Conservation (phyloP, 2,888 invertebrate species). For the Amaurobius ferox region DNA sequence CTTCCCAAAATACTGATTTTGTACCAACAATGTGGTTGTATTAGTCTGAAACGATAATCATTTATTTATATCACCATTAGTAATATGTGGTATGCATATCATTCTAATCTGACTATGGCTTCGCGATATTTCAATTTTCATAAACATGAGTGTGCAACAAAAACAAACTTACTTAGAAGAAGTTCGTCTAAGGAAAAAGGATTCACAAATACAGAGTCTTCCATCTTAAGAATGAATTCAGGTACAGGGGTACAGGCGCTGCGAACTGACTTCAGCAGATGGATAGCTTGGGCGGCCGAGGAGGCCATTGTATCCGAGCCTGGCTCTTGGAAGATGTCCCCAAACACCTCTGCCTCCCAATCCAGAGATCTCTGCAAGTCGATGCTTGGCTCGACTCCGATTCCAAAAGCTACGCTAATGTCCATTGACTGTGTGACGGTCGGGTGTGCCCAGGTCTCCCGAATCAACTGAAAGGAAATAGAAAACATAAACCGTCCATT, state of each 20-base stretch:
- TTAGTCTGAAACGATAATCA: too few species aligned
- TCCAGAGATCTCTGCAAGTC: conserved; percentile 15
- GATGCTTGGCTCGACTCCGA: not conserved
- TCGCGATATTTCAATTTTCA: not conserved
- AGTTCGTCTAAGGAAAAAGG: conserved; percentile 31
- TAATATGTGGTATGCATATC: too few species aligned
- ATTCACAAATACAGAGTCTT: conserved; percentile 58
- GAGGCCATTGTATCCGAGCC: not conserved
- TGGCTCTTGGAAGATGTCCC: conserved; percentile 23
- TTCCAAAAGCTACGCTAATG: conserved; percentile 28
- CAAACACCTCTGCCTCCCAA: conserved; percentile 43
- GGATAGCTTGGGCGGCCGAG: not conserved
- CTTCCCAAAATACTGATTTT: too few species aligned
- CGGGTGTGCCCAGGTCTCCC: conserved; percentile 56
- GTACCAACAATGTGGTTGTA: too few species aligned
- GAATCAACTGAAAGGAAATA: conserved; percentile 51
- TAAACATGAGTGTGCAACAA: not conserved
- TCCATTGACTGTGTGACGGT: conserved; percentile 11
- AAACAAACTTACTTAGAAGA: conserved; percentile 17
- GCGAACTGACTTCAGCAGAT: not conserved
- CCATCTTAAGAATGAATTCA: conserved; percentile 32
- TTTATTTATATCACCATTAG: too few species aligned
- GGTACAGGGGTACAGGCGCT: not conserved
- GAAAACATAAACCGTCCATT: too few species aligned
- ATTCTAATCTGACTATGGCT: too few species aligned